A percentile compares a stretch with the other conserved stretches of the same genome.
These are phyloP conservation scores for Miichthys miiuy DNA, from an alignment of 2,797 vertebrate species.

Conservation along the genomic window DNA sequence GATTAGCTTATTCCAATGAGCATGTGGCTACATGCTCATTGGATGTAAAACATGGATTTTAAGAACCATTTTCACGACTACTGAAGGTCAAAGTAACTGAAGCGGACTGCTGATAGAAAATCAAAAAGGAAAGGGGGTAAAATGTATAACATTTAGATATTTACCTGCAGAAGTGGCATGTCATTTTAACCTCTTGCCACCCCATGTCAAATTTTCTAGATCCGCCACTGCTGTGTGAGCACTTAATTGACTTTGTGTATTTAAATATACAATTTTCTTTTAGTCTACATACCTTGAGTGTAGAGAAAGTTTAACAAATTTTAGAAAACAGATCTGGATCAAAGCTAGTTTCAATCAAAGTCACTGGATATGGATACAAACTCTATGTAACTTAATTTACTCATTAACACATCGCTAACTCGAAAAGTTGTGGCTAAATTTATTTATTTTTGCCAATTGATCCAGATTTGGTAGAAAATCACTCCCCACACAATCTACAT, in stretches of 20 bases:
- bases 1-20: neutral
- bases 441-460: slow-evolving; percentile 25
- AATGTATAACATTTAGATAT: neutral
- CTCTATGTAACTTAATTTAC: slow-evolving; percentile 1
- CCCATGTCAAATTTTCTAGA: neutral
- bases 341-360: slow-evolving; percentile 18
- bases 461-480: slow-evolving; percentile 38
- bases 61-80: neutral
- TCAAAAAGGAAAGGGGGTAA: neutral
- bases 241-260: neutral
- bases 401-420: neutral
- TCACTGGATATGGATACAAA: slow-evolving; percentile 11
- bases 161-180: neutral
- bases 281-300: neutral
- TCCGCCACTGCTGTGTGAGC: neutral
- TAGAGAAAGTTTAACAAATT: slow-evolving; percentile 4
- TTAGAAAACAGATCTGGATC: slow-evolving; percentile 20
- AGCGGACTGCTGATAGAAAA: neutral
- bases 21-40: neutral
- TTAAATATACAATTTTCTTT: neutral
- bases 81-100: neutral
- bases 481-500: slow-evolving; percentile 29
- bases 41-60: neutral
- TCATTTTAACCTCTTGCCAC: neutral
- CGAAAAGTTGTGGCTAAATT: neutral